Conservation (phyloP, 2,113 vertebrate species). For the Smithornis capensis region DNA sequence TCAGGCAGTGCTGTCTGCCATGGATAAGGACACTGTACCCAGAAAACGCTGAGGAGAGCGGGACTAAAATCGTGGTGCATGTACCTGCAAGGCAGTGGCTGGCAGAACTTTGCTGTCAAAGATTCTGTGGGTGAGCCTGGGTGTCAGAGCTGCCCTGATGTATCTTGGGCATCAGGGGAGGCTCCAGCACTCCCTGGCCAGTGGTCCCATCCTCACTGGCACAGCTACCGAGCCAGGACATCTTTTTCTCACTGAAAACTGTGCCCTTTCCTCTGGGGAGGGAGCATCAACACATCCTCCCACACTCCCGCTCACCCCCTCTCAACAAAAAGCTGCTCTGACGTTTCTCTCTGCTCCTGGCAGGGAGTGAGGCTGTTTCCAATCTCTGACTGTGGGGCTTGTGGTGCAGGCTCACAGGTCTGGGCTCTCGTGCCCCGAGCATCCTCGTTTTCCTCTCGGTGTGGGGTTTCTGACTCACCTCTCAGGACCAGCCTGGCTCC, state of each 20-base stretch:
- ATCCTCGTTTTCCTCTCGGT: not conserved
- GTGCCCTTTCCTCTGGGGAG: not conserved
- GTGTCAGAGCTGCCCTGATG: not conserved
- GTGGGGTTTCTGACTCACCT: not conserved
- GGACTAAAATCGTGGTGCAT: not conserved
- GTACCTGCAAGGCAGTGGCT: not conserved
- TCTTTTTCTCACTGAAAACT: not conserved
- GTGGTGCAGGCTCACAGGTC: not conserved
- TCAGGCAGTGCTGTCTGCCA: not conserved
- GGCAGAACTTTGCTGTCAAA: not conserved
- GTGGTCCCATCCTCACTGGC: not conserved
- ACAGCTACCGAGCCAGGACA: not conserved
- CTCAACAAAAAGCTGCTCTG: constrained; percentile 12
- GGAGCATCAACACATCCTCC: constrained; percentile 37
- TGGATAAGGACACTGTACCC: not conserved
- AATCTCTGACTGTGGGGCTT: not conserved
- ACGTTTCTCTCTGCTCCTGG: not conserved
- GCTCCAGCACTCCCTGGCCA: not conserved
- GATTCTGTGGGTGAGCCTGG: fast-evolving
- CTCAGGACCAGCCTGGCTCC: not conserved
- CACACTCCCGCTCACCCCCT: not conserved
- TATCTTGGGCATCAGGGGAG: not conserved
- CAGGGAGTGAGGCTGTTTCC: not conserved
- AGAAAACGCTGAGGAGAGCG: fast-evolving
- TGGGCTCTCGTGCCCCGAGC: not conserved